Conservation (phyloP, 2,888 invertebrate species). For the Neoaliturus tenellus region DNA sequence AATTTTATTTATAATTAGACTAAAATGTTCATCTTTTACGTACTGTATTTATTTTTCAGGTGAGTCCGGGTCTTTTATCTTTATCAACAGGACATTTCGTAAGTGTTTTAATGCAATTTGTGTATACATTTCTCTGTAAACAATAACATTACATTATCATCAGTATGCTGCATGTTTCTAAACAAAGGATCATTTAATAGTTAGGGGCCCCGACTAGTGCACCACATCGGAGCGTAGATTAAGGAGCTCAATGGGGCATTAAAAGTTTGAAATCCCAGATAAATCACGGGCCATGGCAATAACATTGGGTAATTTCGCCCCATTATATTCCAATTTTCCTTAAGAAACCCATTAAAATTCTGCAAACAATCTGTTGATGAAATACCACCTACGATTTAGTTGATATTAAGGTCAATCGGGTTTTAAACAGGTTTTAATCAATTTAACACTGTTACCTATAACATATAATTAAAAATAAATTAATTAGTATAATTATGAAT, state of each 20-base stretch:
- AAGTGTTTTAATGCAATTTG: too few relatives aligned
- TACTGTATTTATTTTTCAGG: too few relatives aligned
- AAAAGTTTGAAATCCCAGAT: constrained; percentile 37
- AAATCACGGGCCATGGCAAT: constrained; percentile 31
- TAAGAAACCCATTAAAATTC: constrained; percentile 44
- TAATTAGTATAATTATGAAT: too few relatives aligned
- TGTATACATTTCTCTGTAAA: too few relatives aligned
- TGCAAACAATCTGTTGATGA: constrained; percentile 18
- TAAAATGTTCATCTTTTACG: too few relatives aligned
- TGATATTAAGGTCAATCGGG: background rate
- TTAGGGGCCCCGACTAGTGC: background rate
- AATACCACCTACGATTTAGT: constrained; percentile 12
- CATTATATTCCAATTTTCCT: constrained; percentile 30
- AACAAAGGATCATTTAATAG: constrained; percentile 16
- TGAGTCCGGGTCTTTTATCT: too few relatives aligned
- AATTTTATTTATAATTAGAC: too few relatives aligned
- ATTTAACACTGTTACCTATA: too few relatives aligned
- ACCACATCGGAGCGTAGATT: background rate
- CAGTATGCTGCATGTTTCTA: background rate
- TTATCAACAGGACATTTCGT: too few relatives aligned
- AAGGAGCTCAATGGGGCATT: constrained; percentile 24
- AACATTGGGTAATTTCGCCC: constrained; percentile 35
- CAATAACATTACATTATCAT: background rate
- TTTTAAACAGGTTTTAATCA: background rate
- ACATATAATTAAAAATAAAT: too few relatives aligned